A percentile compares a stretch with the other conserved stretches of the same genome.
Conservation (phyloP, 2,797 vertebrate genomes). For the Phrynocephalus forsythii region DNA sequence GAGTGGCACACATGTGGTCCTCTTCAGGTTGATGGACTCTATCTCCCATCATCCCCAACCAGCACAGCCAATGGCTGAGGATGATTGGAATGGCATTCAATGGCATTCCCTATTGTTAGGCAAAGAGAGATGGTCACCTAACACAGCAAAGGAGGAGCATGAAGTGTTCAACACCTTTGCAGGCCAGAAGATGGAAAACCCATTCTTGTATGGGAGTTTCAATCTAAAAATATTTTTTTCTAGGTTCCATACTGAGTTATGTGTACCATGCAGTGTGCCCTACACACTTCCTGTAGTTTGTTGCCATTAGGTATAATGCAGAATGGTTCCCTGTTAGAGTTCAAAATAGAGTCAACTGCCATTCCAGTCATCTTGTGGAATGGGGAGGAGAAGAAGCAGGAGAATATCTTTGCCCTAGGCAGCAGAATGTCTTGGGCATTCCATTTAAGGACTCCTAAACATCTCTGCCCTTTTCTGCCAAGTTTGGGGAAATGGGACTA, state of each 20-base stretch:
- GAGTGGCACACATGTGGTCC: not conserved
- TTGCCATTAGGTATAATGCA: not conserved
- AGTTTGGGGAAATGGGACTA: not conserved
- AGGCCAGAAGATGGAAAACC: too few species aligned
- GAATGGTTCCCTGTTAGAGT: not conserved
- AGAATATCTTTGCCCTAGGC: not conserved
- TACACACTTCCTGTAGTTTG: not conserved
- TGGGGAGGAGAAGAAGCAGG: not conserved
- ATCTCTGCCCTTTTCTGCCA: not conserved
- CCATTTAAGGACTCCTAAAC: not conserved
- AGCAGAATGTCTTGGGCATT: not conserved
- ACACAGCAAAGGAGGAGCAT: too few species aligned
- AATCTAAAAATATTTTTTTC: too few species aligned
- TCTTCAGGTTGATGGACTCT: not conserved
- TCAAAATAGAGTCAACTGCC: not conserved
- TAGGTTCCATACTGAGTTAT: too few species aligned
- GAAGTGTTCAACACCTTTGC: too few species aligned
- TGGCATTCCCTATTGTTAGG: too few species aligned
- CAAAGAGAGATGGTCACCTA: too few species aligned
- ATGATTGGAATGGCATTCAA: not conserved
- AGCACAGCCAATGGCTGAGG: not conserved
- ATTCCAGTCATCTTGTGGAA: not conserved
- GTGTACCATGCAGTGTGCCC: too few species aligned
- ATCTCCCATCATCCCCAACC: not conserved
- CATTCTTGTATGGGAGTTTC: not conserved